Percentiles rank a stretch among this genome's conserved stretches.
Conservation (phyloP, 2,888 invertebrate species). For the Agrilus mali region DNA sequence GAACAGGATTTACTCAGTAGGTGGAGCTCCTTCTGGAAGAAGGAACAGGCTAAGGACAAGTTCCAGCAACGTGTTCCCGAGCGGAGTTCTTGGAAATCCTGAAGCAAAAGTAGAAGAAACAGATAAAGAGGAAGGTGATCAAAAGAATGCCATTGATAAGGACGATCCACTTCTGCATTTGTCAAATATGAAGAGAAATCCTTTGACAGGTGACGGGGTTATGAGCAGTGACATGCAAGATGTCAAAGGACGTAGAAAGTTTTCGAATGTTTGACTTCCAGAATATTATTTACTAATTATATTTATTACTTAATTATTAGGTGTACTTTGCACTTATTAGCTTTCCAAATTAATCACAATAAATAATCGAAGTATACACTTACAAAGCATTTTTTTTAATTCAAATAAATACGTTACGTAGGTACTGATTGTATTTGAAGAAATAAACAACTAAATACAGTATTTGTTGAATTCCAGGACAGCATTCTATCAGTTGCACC, state of each 20-base stretch:
- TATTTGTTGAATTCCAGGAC: too few species aligned
- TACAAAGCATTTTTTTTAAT: too few species aligned
- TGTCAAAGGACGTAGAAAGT: background rate
- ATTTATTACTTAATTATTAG: too few species aligned
- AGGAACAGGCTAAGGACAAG: constrained; percentile 19
- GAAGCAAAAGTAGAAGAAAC: constrained; percentile 2
- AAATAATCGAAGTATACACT: background rate
- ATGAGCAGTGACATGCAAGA: constrained; percentile 10
- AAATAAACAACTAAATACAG: too few species aligned
- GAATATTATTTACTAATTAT: too few species aligned
- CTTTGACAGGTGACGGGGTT: constrained; percentile 21
- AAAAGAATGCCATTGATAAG: constrained; percentile 2
- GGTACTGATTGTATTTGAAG: background rate
- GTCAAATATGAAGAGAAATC: constrained; percentile 14
- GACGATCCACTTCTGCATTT: background rate
- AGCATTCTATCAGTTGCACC: too few species aligned
- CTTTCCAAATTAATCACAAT: background rate
- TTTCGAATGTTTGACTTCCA: too few species aligned
- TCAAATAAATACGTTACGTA: too few species aligned
- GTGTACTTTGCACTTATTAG: too few species aligned
- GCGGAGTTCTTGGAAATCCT: constrained; percentile 16
- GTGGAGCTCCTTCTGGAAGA: constrained; percentile 26
- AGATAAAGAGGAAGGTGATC: background rate
- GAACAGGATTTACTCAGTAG: constrained; percentile 27
- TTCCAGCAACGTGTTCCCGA: constrained; percentile 18